Evolutionary conservation across 2,888 invertebrate species (phyloP), one percentile per base, ranked within the genome.

Genomic region (Dasypolia templi): DNA sequence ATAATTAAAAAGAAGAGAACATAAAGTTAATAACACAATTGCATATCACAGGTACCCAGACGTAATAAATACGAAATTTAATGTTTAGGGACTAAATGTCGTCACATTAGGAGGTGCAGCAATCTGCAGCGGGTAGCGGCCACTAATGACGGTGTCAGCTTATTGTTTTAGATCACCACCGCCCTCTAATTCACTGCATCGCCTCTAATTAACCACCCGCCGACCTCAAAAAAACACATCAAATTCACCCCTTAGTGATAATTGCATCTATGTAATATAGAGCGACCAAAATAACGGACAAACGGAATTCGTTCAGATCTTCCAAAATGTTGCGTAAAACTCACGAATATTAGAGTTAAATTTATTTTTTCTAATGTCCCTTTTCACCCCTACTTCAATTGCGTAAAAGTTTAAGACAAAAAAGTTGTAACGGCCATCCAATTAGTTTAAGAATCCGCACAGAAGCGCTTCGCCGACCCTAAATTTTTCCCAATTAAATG

Each of bases 401-500:
- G 92, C 92, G 91, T 90, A 93, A 94, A 94, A 93, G 92, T 92
- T 93, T 93, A 91, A 93, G 91, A 90, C 87, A 93, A 94, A 93
- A 95, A 95, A 93, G 94, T 95, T 93, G 94, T 95, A 95, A 95
- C 94, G 93, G 94, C 93, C 93, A 92, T 94, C 94, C 95, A 96
- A 95, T 95, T 95, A 95, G 93, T 94, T 94, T 94, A 94, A 95
- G 95, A 95, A 94, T 94, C 95, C 93, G 92, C 94, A 92, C 96
- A 95, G 95, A 95, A 95, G 95, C 92, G 94, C 93, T 94, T 93
- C 93, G 92, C 89, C 93, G 94, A 92, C 94, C 95, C 95, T 94
- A 94, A 94, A 94, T 95, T 95, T 95, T 96, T 95, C 93, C 92
- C 95, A 96, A 96, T 96, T 95, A 96, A 96, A 96, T 95, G 95